Base-by-base conservation (phyloP, 2,888 invertebrate genomes). In the Pollenia labialis region DNA sequence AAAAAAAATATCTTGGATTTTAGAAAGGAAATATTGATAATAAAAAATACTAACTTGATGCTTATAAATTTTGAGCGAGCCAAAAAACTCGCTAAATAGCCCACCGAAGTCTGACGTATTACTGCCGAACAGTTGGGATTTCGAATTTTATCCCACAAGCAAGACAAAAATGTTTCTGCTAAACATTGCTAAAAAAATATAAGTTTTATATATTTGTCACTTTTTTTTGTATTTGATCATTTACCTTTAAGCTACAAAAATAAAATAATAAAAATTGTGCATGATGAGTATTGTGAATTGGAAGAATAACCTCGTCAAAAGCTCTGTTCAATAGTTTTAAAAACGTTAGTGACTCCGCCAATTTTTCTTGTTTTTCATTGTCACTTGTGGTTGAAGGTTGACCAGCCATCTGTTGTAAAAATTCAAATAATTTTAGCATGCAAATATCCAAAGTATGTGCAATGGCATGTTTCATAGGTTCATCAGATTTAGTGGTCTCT, bases 301-400 rank as follows among this genome's bases (percentile, higher is more conserved):
- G 97, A 84, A 99, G 93, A 88, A 99, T 95, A 52, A 97, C 94
- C 90, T 95, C 95, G 90, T 98, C 97, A 93, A 98, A 99, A 3
- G 96, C 95, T 85, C 94, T 94, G 85, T 97, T 94, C 72, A 95
- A 90, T 12, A 94, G 93, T 91, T 95, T 95, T 11, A 96, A 94
- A 60, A 91, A 91, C 32, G 91, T 89, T 46, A 87, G 74, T 0
- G 87, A 87, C 40, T 89, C 92, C 11, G 91, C 76, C 69, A 93
- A 91, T 77, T 95, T 94, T 88, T 95, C 94, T 88, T 95, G 95
- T 12, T 94, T 93, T 77, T 96, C 88, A 3, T 87, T 89, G 7
- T 89, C 89, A 12, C 18, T 88, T 4, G 74, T 23, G 58, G 85
- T 85, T 4, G 82, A 42, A 7, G 14, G 10, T 58, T 84, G 89